These are phyloP conservation scores for Gobio occitaniae DNA, from an alignment of 2,797 vertebrate species.

Conservation along the genomic window DNA sequence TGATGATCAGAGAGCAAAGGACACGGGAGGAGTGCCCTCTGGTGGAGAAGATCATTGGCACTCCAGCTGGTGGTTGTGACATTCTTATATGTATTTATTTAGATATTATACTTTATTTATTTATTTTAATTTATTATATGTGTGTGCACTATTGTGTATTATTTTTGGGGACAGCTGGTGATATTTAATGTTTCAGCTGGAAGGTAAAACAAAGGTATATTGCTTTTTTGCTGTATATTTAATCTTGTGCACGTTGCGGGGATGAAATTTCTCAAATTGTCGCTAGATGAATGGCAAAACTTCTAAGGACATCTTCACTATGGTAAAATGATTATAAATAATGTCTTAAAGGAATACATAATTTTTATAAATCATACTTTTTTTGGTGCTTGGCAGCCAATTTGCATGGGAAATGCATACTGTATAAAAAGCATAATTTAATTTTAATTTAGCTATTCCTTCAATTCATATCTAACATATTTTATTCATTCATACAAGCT, in stretches of 20 bases:
- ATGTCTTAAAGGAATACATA: neutral
- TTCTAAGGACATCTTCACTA: neutral
- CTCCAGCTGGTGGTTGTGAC: no score
- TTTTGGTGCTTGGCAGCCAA: neutral
- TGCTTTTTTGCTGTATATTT: constrained; percentile 10
- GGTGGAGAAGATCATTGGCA: no score
- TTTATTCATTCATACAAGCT: neutral
- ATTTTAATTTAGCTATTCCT: neutral
- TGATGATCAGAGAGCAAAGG: no score
- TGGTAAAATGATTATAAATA: neutral
- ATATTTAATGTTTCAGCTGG: constrained; percentile 83
- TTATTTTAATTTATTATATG: neutral
- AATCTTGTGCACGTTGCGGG: neutral
- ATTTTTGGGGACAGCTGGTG: constrained; percentile 29
- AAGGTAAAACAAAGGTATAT: constrained; percentile 80
- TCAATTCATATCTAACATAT: neutral
- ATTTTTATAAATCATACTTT: neutral
- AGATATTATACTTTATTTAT: neutral
- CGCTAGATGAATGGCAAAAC: neutral
- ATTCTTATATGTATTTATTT: neutral
- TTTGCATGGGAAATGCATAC: neutral
- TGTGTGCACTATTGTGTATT: neutral
- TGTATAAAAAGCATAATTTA: neutral
- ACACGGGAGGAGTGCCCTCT: no score
- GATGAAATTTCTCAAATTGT: neutral